Percentiles rank a stretch among this genome's conserved stretches.
Conservation (phyloP, 2,113 vertebrate genomes). For the Sturnus vulgaris region DNA sequence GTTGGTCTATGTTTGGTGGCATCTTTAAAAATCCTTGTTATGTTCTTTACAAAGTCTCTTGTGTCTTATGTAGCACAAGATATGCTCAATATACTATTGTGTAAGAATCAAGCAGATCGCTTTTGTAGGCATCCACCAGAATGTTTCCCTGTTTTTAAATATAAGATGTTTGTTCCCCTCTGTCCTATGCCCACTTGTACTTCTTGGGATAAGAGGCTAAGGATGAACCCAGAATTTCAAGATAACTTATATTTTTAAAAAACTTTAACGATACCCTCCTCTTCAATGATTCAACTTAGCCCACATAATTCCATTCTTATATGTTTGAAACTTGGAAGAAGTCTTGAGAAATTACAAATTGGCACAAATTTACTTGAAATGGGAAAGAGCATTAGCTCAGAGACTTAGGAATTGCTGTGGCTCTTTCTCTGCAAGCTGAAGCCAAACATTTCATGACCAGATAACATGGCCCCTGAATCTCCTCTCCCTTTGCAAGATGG, state of each 20-base stretch:
- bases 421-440: neutral
- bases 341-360: neutral
- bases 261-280: fast-evolving
- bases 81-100: neutral
- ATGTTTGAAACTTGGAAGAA: neutral
- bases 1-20: neutral
- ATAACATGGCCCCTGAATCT: neutral
- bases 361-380: neutral
- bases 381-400: neutral
- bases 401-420: neutral
- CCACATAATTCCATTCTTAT: neutral
- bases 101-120: neutral
- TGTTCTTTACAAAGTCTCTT: neutral
- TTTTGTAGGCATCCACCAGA: neutral
- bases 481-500: neutral
- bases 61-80: neutral
- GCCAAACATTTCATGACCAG: neutral
- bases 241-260: neutral
- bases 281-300: neutral
- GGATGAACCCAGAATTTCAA: neutral
- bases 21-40: constrained; percentile 9
- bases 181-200: neutral
- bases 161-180: neutral
- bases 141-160: neutral
- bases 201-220: neutral